Base-by-base conservation (phyloP, 2,888 invertebrate genomes). In the Cantharis rufa region DNA sequence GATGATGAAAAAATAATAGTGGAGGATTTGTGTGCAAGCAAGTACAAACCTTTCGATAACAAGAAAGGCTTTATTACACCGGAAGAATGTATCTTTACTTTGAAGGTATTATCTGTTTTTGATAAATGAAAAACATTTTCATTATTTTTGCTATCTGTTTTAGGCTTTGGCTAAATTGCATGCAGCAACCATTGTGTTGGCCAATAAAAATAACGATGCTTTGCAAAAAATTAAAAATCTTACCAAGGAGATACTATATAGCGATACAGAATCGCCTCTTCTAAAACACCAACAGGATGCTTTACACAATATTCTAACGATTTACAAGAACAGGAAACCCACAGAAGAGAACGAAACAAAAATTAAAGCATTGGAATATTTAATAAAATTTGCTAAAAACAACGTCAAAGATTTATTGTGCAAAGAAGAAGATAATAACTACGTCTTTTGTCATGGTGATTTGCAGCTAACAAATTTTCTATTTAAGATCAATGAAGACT, bases 161-260 rank as follows among this genome's bases (percentile, higher is more conserved):
- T 32, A 82, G 81, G 80, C 79, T 71, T 75, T 81, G 61, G 77
- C 81, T 2, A 81, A 81, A 70, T 62, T 83, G 13, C 83, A 83
- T 62, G 80, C 82, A 13, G 80, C 82, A 10, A 81, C 83, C 10
- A 70, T 83, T 15, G 75, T 80, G 13, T 72, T 83, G 24, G 64
- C 80, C 62, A 61, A 79, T 62, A 68, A 73, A 11, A 70, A 81
- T 69, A 72, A 74, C 15, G 62, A 70, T 1, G 61, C 24, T 24
- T 61, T 78, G 7, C 7, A 48, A 24, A 64, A 70, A 28, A 10
- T 71, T 28, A 73, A 28, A 10, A 63, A 10, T 9, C 18, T 72
- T 21, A 73, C 77, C 9, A 48, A 73, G 63, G 79, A 79, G 28
- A 15, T 75, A 3, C 11, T 77, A 3, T 74, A 64, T 3, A 18